phyloP scores from a whole-genome alignment of 1,140 invertebrate species.

The Stegodyphus mimosarum region DNA sequence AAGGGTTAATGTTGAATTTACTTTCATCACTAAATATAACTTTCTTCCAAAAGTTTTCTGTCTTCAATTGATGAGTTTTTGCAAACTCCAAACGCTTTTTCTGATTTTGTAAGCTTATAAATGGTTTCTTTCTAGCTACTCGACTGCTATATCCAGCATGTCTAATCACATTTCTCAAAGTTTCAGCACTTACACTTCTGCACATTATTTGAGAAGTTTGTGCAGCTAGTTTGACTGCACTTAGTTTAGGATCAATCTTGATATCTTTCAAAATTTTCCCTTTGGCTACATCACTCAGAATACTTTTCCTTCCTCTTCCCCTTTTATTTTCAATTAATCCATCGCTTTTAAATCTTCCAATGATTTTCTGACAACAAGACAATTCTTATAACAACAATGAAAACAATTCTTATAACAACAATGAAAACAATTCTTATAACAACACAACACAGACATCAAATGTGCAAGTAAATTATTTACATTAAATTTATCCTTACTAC shows the following conservation, averaged over 20 bases:
- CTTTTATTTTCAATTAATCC: conserved; percentile 20
- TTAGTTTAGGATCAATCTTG: too few relatives aligned
- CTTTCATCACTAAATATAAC: too few relatives aligned
- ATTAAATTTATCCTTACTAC: too few relatives aligned
- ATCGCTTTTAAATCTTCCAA: conserved; percentile 19
- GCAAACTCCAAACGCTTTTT: conserved; percentile 18
- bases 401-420: too few relatives aligned
- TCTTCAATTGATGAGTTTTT: conserved; percentile 11
- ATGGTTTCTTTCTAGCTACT: conserved; percentile 18
- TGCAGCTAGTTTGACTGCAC: not conserved
- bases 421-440: too few relatives aligned
- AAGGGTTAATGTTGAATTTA: too few relatives aligned
- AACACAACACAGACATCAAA: too few relatives aligned
- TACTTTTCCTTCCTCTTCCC: not conserved
- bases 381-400: too few relatives aligned
- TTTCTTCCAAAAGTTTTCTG: not conserved
- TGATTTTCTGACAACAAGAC: too few relatives aligned
- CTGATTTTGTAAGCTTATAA: conserved; percentile 5
- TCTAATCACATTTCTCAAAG: conserved; percentile 11
- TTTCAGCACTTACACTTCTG: conserved; percentile 30
- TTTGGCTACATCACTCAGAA: too few relatives aligned
- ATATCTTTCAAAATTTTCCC: too few relatives aligned
- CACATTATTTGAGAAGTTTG: not conserved
- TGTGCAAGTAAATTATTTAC: too few relatives aligned
- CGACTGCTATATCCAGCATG: not conserved